A percentile compares a stretch with the other conserved stretches of the same genome.
These are phyloP conservation scores for Norana najaformis DNA, from an alignment of 2,888 invertebrate species.

Conservation along the genomic window DNA sequence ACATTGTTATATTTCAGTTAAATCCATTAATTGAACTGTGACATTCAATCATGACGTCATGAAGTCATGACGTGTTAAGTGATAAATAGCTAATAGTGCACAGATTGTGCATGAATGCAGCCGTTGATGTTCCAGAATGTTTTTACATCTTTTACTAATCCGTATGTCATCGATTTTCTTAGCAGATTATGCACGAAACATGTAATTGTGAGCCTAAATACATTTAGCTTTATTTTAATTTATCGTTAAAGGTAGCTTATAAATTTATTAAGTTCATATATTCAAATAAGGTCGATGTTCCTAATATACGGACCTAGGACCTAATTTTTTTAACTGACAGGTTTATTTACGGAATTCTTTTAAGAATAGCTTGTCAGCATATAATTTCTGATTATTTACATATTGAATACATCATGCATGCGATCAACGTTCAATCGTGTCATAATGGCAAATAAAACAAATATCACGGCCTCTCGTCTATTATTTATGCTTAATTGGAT, in stretches of 20 bases:
- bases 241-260: neutral
- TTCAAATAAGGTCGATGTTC: too few species aligned
- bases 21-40: constrained; percentile 13
- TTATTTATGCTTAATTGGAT: neutral
- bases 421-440: neutral
- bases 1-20: neutral
- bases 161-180: neutral
- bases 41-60: neutral
- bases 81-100: neutral
- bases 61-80: neutral
- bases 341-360: too few species aligned
- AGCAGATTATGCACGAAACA: neutral
- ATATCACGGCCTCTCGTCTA: neutral
- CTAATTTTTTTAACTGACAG: neutral
- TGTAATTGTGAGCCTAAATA: too few species aligned
- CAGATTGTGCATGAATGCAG: neutral
- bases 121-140: neutral
- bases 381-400: neutral
- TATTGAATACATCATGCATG: neutral
- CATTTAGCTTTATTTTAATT: neutral
- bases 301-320: neutral
- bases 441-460: neutral
- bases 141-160: neutral
- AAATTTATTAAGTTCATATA: neutral
- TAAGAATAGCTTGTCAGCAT: too few species aligned